Percentiles rank a stretch among this genome's conserved stretches.
These are phyloP conservation scores for Drosophila tripunctata DNA, from an alignment of 2,888 invertebrate genomes.

Conservation along the genomic window DNA sequence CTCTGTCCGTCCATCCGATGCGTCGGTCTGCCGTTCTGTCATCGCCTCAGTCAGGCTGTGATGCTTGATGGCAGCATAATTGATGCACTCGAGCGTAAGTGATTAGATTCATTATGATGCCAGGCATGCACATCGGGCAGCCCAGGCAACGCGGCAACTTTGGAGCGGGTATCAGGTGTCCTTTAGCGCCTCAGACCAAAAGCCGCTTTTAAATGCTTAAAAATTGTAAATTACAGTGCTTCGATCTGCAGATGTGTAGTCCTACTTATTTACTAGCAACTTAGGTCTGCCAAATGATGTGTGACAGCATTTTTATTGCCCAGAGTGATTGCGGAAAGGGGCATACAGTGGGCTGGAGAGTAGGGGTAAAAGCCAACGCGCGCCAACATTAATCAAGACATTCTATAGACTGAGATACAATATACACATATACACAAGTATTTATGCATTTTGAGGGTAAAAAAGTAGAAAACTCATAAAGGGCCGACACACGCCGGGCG, in stretches of 20 bases:
- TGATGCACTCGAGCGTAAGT: slow-evolving; percentile 84
- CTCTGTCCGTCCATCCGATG: slow-evolving; percentile 31
- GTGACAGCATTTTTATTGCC: slow-evolving; percentile 75
- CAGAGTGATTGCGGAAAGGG: not conserved
- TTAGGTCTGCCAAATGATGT: slow-evolving; percentile 65
- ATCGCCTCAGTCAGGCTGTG: slow-evolving; percentile 47
- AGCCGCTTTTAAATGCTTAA: slow-evolving; percentile 39
- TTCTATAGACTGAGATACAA: slow-evolving; percentile 36
- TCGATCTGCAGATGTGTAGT: slow-evolving; percentile 6
- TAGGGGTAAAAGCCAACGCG: slow-evolving; percentile 72
- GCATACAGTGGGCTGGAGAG: not conserved
- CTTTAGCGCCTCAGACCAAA: slow-evolving; percentile 1
- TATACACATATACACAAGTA: slow-evolving; percentile 51
- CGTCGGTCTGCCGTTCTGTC: slow-evolving; percentile 49
- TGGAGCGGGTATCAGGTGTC: slow-evolving; percentile 26
- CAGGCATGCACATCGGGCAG: slow-evolving; percentile 66
- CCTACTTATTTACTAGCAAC: not conserved
- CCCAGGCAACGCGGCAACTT: slow-evolving; percentile 17
- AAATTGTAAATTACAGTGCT: slow-evolving; percentile 31
- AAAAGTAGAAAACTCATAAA: slow-evolving; percentile 63
- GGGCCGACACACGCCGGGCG: slow-evolving; percentile 71
- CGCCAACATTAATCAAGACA: slow-evolving; percentile 79
- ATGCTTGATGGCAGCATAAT: slow-evolving; percentile 82
- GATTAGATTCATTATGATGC: slow-evolving; percentile 84
- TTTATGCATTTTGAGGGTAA: slow-evolving; percentile 75